Evolutionary conservation across 1,140 invertebrate species (phyloP).

Genomic region (Neodiprion fabricii): DNA sequence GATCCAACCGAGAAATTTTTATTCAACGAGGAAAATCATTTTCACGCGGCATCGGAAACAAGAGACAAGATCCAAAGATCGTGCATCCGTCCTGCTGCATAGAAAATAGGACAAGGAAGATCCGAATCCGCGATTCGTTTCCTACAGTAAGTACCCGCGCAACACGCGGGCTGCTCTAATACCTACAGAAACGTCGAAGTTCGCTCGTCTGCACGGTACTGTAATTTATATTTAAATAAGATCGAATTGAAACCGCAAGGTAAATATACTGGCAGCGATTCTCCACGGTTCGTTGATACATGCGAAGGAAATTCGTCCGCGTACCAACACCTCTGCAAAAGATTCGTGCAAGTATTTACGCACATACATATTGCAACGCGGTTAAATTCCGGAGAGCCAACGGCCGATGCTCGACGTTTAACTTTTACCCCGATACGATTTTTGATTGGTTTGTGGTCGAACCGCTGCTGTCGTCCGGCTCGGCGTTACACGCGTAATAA

Average conservation of each 20-base stretch:
- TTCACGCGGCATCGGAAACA: no score
- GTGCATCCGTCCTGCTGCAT: no score
- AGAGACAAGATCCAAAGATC: no score
- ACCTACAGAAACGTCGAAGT: no score
- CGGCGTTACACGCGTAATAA: background rate
- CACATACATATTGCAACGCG: constrained; percentile 23
- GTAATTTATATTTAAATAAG: constrained; percentile 60
- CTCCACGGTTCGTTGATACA: background rate
- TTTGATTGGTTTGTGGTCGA: constrained; percentile 13
- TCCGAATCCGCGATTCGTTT: no score
- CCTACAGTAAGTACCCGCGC: no score
- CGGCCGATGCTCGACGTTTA: background rate
- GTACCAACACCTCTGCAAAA: background rate
- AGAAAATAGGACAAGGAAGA: no score
- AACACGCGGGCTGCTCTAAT: no score
- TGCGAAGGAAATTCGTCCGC: background rate
- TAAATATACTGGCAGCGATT: constrained; percentile 36
- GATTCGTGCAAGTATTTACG: background rate
- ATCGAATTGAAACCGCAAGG: constrained; percentile 53
- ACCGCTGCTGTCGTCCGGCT: background rate
- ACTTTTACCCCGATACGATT: background rate
- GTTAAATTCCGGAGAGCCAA: constrained; percentile 19
- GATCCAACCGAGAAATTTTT: no score
- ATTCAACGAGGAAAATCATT: no score
- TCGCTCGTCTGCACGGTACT: background rate